Percentiles rank a stretch among this genome's conserved stretches.
phyloP scores from a whole-genome alignment of 2,888 invertebrate species.

The Ceramica pisi region DNA sequence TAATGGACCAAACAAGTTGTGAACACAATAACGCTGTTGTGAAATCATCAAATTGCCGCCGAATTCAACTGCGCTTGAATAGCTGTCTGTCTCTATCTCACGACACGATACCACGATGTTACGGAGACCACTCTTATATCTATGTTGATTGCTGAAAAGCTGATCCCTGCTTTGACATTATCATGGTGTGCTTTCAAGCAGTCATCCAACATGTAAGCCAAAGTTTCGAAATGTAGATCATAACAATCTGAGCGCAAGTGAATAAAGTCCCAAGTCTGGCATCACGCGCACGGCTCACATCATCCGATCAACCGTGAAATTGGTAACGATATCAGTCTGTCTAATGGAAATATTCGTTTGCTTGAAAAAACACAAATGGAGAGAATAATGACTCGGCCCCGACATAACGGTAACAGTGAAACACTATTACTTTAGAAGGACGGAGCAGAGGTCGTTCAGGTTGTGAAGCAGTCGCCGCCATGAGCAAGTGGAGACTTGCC shows the following conservation, averaged over 20 bases:
- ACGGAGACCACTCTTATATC: background rate
- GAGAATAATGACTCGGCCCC: conserved; percentile 6
- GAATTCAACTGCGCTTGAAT: conserved; percentile 15
- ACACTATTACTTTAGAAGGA: conserved; percentile 24
- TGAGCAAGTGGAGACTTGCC: background rate
- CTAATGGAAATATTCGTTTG: conserved; percentile 25
- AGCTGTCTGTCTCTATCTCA: background rate
- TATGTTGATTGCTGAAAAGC: background rate
- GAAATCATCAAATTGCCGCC: conserved; percentile 23
- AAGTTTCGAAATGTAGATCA: conserved; percentile 6
- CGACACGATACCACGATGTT: background rate
- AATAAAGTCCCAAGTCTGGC: conserved; percentile 1
- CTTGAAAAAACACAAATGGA: conserved; percentile 31
- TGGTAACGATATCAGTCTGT: conserved; percentile 10
- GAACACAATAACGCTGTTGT: conserved; percentile 35
- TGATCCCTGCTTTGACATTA: background rate
- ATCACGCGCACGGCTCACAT: conserved; percentile 10
- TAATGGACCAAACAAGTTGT: conserved; percentile 29
- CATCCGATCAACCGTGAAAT: conserved; percentile 44
- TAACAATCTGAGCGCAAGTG: background rate
- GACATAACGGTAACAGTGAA: conserved; percentile 37
- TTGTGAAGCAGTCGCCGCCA: background rate
- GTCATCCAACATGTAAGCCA: background rate
- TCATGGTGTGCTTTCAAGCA: background rate
- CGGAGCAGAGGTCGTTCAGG: conserved; percentile 11